A percentile compares a stretch with the other conserved stretches of the same genome.
Conservation (phyloP, 2,113 vertebrate species). For the Salvelinus fontinalis region DNA sequence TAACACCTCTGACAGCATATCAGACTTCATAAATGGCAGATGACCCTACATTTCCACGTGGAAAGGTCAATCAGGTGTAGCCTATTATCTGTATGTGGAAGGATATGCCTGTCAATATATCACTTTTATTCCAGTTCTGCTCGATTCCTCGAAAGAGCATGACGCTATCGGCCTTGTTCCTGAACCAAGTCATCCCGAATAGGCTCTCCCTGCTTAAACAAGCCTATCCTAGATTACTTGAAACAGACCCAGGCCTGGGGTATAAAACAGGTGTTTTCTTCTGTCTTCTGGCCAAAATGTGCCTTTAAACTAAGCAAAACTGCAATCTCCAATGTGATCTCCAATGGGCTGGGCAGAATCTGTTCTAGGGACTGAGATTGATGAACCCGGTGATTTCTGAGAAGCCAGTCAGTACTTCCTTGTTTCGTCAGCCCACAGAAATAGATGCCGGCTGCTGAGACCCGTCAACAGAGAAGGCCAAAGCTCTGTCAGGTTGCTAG, state of each 20-base stretch:
- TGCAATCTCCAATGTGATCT: conserved; percentile 12
- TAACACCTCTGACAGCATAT: too few relatives aligned
- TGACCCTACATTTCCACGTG: neutral
- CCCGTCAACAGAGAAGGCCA: conserved; percentile 60
- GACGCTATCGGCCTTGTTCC: conserved; percentile 72
- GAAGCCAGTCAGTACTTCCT: conserved; percentile 64
- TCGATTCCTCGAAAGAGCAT: conserved; percentile 1
- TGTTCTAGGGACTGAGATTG: conserved; percentile 53
- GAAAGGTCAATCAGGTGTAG: too few relatives aligned
- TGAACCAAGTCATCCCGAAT: conserved; percentile 94
- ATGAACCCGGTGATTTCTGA: conserved; percentile 64
- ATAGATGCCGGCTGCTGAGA: conserved; percentile 73
- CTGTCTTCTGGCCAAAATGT: conserved; percentile 34
- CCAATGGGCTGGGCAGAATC: conserved; percentile 35
- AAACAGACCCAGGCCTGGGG: conserved; percentile 81
- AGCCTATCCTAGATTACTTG: conserved; percentile 99
- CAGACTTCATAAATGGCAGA: neutral
- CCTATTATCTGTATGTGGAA: neutral
- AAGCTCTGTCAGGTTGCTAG: conserved; percentile 56
- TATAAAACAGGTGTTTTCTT: conserved; percentile 35
- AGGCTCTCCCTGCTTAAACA: conserved; percentile 86
- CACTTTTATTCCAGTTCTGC: conserved; percentile 5
- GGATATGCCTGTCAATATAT: neutral
- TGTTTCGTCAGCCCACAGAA: conserved; percentile 69
- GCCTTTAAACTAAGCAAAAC: conserved; percentile 45